Conservation (phyloP, 2,888 invertebrate genomes). For the Drosophila meridionalis region DNA sequence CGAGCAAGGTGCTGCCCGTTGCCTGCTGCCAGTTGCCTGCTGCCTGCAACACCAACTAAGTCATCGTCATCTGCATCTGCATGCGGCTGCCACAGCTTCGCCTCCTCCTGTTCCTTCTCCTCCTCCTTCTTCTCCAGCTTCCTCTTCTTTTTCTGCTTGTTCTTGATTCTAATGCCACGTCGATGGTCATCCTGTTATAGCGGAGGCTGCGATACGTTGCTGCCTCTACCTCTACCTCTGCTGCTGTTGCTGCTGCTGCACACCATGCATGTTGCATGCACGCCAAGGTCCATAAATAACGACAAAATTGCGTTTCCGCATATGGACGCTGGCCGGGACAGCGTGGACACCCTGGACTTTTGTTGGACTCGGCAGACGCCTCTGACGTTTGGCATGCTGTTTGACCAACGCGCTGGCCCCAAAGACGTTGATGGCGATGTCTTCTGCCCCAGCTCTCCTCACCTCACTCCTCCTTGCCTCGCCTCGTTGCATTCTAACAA, state of each 20-base stretch:
- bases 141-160: constrained; percentile 23
- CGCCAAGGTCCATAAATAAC: constrained; percentile 83
- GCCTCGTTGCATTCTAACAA: constrained; percentile 56
- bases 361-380: constrained; percentile 27
- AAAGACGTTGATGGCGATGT: constrained; percentile 44
- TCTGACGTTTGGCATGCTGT: constrained; percentile 68
- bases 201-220: constrained; percentile 43
- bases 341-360: constrained; percentile 14
- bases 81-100: constrained; percentile 35
- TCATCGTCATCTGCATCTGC: constrained; percentile 71
- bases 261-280: constrained; percentile 74
- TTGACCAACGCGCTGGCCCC: constrained; percentile 55
- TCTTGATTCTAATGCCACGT: constrained; percentile 47
- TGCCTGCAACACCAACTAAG: constrained; percentile 70
- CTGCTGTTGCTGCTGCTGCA: constrained; percentile 25
- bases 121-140: neutral
- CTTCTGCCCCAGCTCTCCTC: constrained; percentile 18
- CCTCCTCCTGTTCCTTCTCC: neutral
- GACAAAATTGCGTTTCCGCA: constrained; percentile 84
- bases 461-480: neutral
- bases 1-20: constrained; percentile 70
- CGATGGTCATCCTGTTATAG: constrained; percentile 74
- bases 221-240: neutral
- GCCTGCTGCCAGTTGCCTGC: constrained; percentile 26
- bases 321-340: constrained; percentile 57